These are phyloP conservation scores for Dynastes grantii DNA, from an alignment of 2,888 invertebrate genomes.

Conservation along the genomic window DNA sequence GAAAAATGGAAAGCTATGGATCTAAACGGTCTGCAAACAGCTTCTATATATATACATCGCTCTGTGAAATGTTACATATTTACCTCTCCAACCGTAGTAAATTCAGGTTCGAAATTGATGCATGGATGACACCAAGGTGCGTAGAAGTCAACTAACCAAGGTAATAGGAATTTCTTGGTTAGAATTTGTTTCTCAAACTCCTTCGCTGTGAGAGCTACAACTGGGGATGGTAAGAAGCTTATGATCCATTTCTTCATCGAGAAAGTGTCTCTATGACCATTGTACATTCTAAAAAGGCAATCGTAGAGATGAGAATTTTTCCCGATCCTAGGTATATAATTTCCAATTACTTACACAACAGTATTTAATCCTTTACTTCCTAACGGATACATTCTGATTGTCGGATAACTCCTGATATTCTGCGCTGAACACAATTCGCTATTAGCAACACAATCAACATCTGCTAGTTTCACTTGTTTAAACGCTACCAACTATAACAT, in stretches of 20 bases:
- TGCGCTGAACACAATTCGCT: conserved; percentile 74
- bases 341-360: conserved; percentile 70
- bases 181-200: conserved; percentile 72
- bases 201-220: conserved; percentile 69
- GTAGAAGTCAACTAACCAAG: conserved; percentile 80
- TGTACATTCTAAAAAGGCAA: conserved; percentile 71
- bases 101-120: conserved; percentile 79
- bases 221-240: conserved; percentile 76
- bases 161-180: conserved; percentile 65
- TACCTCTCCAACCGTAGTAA: conserved; percentile 78
- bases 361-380: conserved; percentile 72
- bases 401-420: conserved; percentile 79
- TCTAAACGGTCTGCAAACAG: no score
- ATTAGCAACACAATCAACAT: conserved; percentile 79
- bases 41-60: background rate
- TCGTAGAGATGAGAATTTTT: background rate
- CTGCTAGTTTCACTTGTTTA: conserved; percentile 74
- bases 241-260: conserved; percentile 78
- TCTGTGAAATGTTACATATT: background rate
- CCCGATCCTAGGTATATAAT: no score
- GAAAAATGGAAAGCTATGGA: no score
- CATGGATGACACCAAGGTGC: conserved; percentile 81
- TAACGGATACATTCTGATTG: conserved; percentile 78
- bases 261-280: conserved; percentile 76
- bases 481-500: conserved; percentile 70